Conservation (phyloP, 2,797 vertebrate genomes). For the Kryptopterus vitreolus region DNA sequence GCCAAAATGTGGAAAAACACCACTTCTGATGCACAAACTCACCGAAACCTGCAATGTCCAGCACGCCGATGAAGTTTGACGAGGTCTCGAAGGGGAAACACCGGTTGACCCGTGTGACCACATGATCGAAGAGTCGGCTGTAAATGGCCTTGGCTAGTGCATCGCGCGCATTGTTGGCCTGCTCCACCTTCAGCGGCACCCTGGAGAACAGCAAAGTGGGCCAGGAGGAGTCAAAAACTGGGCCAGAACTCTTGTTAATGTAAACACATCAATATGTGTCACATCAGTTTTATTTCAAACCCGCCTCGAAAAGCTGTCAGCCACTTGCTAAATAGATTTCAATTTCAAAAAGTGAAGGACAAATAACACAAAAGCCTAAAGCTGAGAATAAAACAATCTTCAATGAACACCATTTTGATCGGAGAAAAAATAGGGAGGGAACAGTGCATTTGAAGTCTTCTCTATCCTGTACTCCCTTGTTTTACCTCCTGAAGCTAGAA, state of each 20-base stretch:
- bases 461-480: conserved; percentile 8
- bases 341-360: background rate
- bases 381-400: background rate
- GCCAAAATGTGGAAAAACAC: background rate
- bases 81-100: conserved; percentile 95
- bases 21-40: conserved; percentile 57
- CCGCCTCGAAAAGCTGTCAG: conserved; percentile 38
- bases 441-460: background rate
- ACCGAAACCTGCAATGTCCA: conserved; percentile 99
- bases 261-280: conserved; percentile 54
- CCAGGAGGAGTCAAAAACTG: conserved; percentile 64
- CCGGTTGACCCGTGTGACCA: conserved; percentile 95
- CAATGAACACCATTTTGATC: conserved; percentile 22
- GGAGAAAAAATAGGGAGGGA: background rate
- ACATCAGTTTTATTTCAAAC: conserved; percentile 50
- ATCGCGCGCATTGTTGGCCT: conserved; percentile 95
- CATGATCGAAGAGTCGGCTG: conserved; percentile 95
- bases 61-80: conserved; percentile 92
- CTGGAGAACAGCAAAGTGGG: conserved; percentile 71
- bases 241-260: conserved; percentile 54
- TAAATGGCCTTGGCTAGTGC: conserved; percentile 96
- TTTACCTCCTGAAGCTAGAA: background rate
- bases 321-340: background rate
- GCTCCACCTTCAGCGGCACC: conserved; percentile 98
- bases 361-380: conserved; percentile 4